Evolutionary conservation across 2,113 vertebrate species (phyloP).

Genomic region (Actenoides hombroni): DNA sequence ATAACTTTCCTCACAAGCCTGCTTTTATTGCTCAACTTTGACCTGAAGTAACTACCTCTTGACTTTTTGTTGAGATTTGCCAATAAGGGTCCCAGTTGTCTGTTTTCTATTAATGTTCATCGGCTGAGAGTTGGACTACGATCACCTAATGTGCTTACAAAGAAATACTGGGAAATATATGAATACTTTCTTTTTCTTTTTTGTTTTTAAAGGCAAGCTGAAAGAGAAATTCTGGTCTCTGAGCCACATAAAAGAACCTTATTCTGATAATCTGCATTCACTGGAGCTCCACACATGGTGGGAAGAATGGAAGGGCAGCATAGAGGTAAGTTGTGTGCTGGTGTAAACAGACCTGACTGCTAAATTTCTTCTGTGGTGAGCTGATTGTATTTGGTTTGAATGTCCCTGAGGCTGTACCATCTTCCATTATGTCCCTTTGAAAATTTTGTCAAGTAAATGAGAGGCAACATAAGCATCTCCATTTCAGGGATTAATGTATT

Average conservation of each 20-base stretch:
- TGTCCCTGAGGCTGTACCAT: neutral
- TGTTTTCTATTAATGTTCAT: neutral
- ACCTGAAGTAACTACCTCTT: neutral
- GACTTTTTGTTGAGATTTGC: constrained; percentile 1
- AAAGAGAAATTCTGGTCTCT: neutral
- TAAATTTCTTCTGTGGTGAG: neutral
- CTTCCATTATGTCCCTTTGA: neutral
- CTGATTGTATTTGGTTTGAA: neutral
- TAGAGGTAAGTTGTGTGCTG: neutral
- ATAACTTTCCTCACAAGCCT: neutral
- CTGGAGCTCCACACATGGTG: neutral
- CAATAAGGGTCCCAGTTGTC: neutral
- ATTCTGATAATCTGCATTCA: neutral
- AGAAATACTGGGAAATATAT: neutral
- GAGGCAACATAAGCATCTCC: neutral
- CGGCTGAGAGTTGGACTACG: neutral
- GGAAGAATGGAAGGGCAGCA: neutral
- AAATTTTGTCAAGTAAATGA: neutral
- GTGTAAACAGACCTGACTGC: neutral
- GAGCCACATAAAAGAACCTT: neutral
- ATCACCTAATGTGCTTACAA: neutral
- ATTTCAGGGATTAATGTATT: neutral
- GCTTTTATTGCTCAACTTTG: constrained; percentile 7
- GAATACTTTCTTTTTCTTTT: neutral
- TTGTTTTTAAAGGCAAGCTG: neutral